These are phyloP conservation scores for sheep (Ovis aries) DNA, from an alignment of 2,113 vertebrate species.

Conservation along the genomic window ARS-UI_Ramb_v3.0 NC_056069.1:8878001-8878500, in stretches of 20 bases:
- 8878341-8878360: background rate
- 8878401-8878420: background rate
- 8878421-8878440: background rate
- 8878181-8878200: background rate
- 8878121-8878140: background rate
- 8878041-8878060: background rate
- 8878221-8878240: background rate
- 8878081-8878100: background rate
- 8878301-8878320: background rate
- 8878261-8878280: background rate
- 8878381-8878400: background rate
- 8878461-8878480: background rate
- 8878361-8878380: background rate
- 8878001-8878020: background rate
- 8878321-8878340: background rate
- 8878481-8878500: conserved; percentile 86
- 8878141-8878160: background rate
- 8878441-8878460: background rate
- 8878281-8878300: background rate
- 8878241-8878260: background rate
- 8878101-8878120: background rate
- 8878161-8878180: background rate
- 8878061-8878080: background rate
- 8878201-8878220: background rate
- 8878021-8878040: background rate